These are phyloP conservation scores for Dryococelus australis DNA, from an alignment of 2,888 invertebrate species.

Conservation along the genomic window DNA sequence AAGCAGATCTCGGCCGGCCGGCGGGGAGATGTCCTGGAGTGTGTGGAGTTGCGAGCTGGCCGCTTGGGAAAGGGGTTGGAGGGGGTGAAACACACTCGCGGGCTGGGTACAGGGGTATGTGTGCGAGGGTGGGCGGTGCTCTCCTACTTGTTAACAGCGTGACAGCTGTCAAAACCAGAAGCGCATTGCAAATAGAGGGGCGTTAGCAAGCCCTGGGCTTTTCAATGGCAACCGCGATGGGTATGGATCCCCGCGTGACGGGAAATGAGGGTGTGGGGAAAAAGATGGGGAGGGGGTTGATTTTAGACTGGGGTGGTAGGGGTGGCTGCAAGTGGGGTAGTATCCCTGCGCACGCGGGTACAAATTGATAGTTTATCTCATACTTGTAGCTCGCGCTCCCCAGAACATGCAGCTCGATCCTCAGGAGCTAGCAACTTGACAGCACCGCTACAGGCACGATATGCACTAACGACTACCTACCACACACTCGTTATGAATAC, in stretches of 20 bases:
- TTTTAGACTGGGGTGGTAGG: too few relatives aligned
- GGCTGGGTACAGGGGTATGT: background rate
- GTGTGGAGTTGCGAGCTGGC: background rate
- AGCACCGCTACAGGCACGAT: too few relatives aligned
- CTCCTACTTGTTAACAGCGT: conserved; percentile 27
- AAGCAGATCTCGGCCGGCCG: too few relatives aligned
- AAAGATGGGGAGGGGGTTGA: background rate
- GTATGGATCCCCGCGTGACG: background rate
- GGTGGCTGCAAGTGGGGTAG: conserved; percentile 3
- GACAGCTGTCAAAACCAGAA: conserved; percentile 31
- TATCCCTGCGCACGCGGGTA: too few relatives aligned
- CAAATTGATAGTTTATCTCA: too few relatives aligned
- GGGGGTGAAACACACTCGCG: background rate
- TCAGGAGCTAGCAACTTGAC: too few relatives aligned
- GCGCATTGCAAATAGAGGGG: conserved; percentile 28
- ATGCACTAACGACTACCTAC: too few relatives aligned
- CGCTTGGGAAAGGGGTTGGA: background rate
- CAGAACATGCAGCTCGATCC: too few relatives aligned
- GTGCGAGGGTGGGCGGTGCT: background rate
- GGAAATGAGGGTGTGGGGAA: background rate
- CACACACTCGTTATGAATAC: too few relatives aligned
- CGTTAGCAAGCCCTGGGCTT: background rate
- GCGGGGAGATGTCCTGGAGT: too few relatives aligned
- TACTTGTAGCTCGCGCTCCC: too few relatives aligned
- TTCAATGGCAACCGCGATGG: conserved; percentile 2